phyloP scores from a whole-genome alignment of 2,113 vertebrate genomes.

The Bothrops jararaca region DNA sequence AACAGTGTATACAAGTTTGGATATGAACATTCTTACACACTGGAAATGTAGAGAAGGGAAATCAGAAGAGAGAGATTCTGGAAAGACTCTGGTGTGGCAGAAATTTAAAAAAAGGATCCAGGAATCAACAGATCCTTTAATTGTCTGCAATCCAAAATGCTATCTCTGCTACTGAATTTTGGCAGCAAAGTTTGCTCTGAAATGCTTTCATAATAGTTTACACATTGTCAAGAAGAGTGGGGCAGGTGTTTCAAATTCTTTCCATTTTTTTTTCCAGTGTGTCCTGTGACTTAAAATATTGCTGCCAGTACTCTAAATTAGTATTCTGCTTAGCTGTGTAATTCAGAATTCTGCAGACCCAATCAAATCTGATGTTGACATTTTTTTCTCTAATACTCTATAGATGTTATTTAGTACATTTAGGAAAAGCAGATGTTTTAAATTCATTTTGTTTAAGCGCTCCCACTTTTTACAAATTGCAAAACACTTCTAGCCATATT shows the following conservation, averaged over 20 bases:
- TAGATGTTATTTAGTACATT: neutral
- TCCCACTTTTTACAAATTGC: neutral
- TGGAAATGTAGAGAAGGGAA: neutral
- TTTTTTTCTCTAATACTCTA: neutral
- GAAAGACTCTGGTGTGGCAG: conserved; percentile 10
- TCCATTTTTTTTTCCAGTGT: neutral
- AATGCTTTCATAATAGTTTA: conserved; percentile 59
- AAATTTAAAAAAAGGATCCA: neutral
- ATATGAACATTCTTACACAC: neutral
- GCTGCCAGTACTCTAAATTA: neutral
- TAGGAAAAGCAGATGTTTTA: neutral
- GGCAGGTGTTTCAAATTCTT: conserved; percentile 42
- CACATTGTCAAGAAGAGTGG: conserved; percentile 53
- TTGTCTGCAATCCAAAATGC: conserved; percentile 39
- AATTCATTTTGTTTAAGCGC: neutral
- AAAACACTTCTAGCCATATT: neutral
- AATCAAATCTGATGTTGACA: neutral
- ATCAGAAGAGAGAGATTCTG: neutral
- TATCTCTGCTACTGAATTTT: conserved; percentile 50
- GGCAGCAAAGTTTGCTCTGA: conserved; percentile 37
- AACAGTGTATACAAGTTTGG: neutral
- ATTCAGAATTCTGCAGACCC: neutral
- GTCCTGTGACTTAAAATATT: conserved; percentile 5
- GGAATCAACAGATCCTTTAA: conserved; percentile 36
- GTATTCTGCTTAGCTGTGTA: neutral